Base-by-base conservation (phyloP, 2,888 invertebrate genomes). In the Chrysolina oricalcia region DNA sequence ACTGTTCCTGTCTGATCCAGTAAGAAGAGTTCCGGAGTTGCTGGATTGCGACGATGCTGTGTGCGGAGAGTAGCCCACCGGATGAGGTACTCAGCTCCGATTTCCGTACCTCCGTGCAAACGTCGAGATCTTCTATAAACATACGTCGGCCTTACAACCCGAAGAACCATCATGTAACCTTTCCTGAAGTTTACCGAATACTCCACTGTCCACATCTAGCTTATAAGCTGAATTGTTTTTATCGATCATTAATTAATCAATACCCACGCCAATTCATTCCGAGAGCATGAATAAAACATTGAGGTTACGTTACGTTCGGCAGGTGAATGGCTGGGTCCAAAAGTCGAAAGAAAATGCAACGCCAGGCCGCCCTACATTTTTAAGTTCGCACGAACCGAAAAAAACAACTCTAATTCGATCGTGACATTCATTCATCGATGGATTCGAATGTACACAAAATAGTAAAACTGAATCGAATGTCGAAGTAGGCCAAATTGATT, bases 321-420 rank as follows among this genome's bases (percentile, higher is more conserved):
- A 68, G 53, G 68, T 68, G 56, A 68, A 68, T 53, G 68, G 68
- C 35, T 40, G 15, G 41, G 68, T 68, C 68, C 68, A 68, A 68
- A 68, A 68, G 68, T 68, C 68, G 21, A 27, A 68, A 53, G 56
- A 68, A 68, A 68, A 35, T 68, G 68, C 68, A 59, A 35, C n/a
- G 59, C n/a, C 11, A 59, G 59, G 15, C 59, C 35, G 59, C 10
- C 59, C 59, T 59, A 59, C n/a, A 27, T 59, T 35, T 59, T 59
- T 59, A 13, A 15, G 15, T 27, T n/a, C 13, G n/a, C n/a, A 27
- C 27, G 59, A n/a, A 27, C 59, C 5, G 15, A 17, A 46, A 46
- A 17, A 46, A 46, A 46, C 35, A 35, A 8, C 35, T 35, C 35
- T 35, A 43, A 10, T 40, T 41, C 1, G 21, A 40, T 68, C n/a